Conservation (phyloP, 2,888 invertebrate species). For the Endotricha flammealis region DNA sequence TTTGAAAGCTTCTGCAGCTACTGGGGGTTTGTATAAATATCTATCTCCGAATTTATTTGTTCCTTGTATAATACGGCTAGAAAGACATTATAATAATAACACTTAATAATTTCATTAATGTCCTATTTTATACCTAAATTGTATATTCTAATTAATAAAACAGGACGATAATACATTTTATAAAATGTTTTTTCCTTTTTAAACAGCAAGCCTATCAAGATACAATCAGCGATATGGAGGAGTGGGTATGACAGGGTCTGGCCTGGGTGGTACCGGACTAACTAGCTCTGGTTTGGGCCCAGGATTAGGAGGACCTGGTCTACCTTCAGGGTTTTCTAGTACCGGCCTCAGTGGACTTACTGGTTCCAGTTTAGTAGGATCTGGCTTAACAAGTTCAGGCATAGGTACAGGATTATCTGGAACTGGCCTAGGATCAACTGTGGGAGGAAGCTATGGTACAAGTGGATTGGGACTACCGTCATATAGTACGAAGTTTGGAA, state of each 20-base stretch:
- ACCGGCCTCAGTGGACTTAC: constrained; percentile 68
- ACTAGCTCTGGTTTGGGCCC: constrained; percentile 37
- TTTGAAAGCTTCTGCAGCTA: constrained; percentile 81
- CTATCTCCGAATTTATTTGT: too few relatives aligned
- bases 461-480: constrained; percentile 61
- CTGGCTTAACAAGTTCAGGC: constrained; percentile 58
- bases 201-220: constrained; percentile 78
- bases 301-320: constrained; percentile 47
- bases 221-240: constrained; percentile 81
- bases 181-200: constrained; percentile 16
- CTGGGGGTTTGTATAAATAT: too few relatives aligned
- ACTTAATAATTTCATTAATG: too few relatives aligned
- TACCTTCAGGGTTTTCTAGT: constrained; percentile 63
- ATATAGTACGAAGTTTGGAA: constrained; percentile 74
- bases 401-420: constrained; percentile 57
- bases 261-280: constrained; percentile 47
- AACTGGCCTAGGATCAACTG: constrained; percentile 54
- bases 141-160: background rate
- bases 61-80: too few relatives aligned
- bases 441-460: constrained; percentile 61
- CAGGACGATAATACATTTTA: background rate
- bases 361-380: constrained; percentile 63
- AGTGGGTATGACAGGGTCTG: constrained; percentile 52
- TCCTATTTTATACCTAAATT: too few relatives aligned
- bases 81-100: too few relatives aligned